These are phyloP conservation scores for Alces alces DNA, from an alignment of 2,113 vertebrate species.

Conservation along the genomic window DNA sequence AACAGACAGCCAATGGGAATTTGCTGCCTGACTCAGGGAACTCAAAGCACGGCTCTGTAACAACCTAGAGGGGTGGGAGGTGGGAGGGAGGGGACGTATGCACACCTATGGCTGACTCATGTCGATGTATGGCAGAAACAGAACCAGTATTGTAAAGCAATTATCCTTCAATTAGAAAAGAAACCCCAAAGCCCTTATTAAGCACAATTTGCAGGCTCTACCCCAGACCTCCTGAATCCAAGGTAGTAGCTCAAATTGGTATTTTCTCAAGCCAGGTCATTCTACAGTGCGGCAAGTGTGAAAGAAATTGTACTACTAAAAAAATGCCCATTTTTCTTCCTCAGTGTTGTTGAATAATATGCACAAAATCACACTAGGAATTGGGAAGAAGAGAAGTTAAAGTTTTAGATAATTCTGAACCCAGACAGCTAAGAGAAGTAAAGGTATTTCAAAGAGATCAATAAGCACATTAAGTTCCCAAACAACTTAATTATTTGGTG, in stretches of 20 bases:
- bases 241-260: background rate
- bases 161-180: background rate
- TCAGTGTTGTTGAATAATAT: background rate
- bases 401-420: constrained; percentile 8
- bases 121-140: background rate
- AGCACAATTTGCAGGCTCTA: background rate
- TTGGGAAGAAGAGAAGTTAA: background rate
- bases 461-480: background rate
- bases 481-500: background rate
- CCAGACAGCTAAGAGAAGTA: background rate
- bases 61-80: background rate
- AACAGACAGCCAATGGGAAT: background rate
- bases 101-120: background rate
- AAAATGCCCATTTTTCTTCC: background rate
- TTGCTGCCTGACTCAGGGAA: background rate
- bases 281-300: background rate
- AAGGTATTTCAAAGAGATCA: background rate
- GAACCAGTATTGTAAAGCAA: background rate
- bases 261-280: background rate
- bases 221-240: background rate
- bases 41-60: background rate
- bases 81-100: background rate
- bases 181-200: background rate
- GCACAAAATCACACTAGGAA: background rate
- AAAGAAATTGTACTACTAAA: background rate